These are phyloP conservation scores for Parauchenoglanis punctatus DNA, from an alignment of 2,797 vertebrate genomes.

Conservation along the genomic window DNA sequence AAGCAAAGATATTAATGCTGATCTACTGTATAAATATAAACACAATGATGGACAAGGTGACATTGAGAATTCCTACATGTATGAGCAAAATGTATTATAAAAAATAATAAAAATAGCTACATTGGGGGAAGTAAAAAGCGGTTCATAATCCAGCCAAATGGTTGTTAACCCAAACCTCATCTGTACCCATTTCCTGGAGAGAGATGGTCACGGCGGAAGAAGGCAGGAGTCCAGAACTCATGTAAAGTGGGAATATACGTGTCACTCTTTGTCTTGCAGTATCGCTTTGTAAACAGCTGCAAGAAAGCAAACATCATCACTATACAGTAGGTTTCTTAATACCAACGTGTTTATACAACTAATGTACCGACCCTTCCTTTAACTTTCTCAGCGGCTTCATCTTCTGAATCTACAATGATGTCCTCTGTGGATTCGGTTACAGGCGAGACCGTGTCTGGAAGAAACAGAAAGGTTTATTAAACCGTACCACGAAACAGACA, in stretches of 20 bases:
- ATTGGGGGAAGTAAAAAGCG: not conserved
- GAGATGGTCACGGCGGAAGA: constrained; percentile 39
- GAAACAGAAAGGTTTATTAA: not conserved
- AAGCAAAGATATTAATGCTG: not conserved
- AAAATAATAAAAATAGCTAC: not conserved
- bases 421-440: constrained; percentile 61
- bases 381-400: constrained; percentile 75
- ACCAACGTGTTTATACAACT: not conserved
- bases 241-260: constrained; percentile 78
- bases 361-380: constrained; percentile 69
- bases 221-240: constrained; percentile 73
- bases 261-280: constrained; percentile 77
- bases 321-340: not conserved
- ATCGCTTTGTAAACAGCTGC: constrained; percentile 77
- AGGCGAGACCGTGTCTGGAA: not conserved
- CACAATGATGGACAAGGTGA: not conserved
- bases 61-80: not conserved
- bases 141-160: not conserved
- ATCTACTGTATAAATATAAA: constrained; percentile 3
- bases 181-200: constrained; percentile 54
- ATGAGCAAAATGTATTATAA: not conserved
- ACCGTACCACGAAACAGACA: not conserved
- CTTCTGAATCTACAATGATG: constrained; percentile 78
- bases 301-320: constrained; percentile 16
- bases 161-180: constrained; percentile 6